These are phyloP conservation scores for Danio aesculapii DNA, from an alignment of 2,797 vertebrate genomes.

Conservation along the genomic window DNA sequence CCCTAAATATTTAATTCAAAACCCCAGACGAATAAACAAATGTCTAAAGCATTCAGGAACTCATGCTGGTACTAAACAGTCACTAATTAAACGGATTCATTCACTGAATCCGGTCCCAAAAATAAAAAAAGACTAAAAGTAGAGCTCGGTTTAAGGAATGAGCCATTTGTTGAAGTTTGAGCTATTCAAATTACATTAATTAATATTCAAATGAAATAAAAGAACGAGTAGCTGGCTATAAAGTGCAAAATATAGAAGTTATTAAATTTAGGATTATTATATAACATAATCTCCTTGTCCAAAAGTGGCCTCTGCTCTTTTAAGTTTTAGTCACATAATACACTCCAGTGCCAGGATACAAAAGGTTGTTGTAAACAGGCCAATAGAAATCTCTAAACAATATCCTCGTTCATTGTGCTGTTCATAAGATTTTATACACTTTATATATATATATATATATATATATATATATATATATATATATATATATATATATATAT, in stretches of 20 bases:
- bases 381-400: slow-evolving; percentile 35
- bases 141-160: background rate
- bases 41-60: slow-evolving; percentile 1
- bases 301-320: slow-evolving; percentile 59
- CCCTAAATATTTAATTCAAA: slow-evolving; percentile 35
- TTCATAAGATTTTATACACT: background rate
- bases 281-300: slow-evolving; percentile 67
- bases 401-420: background rate
- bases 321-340: slow-evolving; percentile 50
- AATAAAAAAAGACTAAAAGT: background rate
- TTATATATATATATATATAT: slow-evolving; percentile 10
- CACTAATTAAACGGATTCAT: background rate
- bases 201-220: background rate
- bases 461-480: too few species aligned
- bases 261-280: slow-evolving; percentile 48
- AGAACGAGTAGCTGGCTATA: background rate
- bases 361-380: slow-evolving; percentile 51
- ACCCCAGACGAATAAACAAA: slow-evolving; percentile 22
- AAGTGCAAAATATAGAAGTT: slow-evolving; percentile 39
- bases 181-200: background rate
- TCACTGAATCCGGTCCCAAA: slow-evolving; percentile 1
- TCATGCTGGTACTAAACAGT: background rate
- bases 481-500: too few species aligned
- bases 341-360: slow-evolving; percentile 51
- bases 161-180: slow-evolving; percentile 31